A percentile compares a stretch with the other conserved stretches of the same genome.
Evolutionary conservation across 2,113 vertebrate species (phyloP).

Genomic region (Paraplagusia blochii): DNA sequence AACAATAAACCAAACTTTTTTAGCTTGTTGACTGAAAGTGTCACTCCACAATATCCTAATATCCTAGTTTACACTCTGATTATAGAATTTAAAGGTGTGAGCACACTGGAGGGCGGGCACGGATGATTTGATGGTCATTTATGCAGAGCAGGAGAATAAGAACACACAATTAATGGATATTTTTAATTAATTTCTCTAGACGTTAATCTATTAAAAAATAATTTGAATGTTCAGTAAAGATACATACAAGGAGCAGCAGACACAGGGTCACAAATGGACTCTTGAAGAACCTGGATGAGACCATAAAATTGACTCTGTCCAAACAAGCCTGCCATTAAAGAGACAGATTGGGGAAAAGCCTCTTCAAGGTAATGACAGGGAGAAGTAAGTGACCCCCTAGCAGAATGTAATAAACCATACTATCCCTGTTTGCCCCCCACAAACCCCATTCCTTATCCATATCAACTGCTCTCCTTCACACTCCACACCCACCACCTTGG

Average conservation of each 20-base stretch:
- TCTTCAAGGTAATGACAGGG: conserved; percentile 61
- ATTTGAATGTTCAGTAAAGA: conserved; percentile 13
- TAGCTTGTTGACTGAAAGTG: no score
- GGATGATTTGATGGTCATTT: no score
- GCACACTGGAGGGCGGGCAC: no score
- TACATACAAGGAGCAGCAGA: conserved; percentile 14
- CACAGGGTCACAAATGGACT: conserved; percentile 8
- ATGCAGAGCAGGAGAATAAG: no score
- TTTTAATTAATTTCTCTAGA: no score
- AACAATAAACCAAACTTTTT: no score
- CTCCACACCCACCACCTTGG: no score
- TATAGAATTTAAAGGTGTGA: no score
- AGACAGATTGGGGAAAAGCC: conserved; percentile 59
- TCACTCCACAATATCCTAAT: no score
- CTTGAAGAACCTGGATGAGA: conserved; percentile 36
- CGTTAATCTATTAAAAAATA: no score
- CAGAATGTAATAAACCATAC: conserved; percentile 60
- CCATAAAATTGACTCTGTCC: conserved; percentile 60
- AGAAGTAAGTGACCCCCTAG: conserved; percentile 54
- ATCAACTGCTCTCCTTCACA: background rate
- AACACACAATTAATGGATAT: no score
- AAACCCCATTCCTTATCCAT: conserved; percentile 2
- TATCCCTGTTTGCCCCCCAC: conserved; percentile 29
- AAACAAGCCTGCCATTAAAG: conserved; percentile 58
- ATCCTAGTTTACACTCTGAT: no score